Base-by-base conservation (phyloP, 2,797 vertebrate species). In the Sarcoramphus papa region DNA sequence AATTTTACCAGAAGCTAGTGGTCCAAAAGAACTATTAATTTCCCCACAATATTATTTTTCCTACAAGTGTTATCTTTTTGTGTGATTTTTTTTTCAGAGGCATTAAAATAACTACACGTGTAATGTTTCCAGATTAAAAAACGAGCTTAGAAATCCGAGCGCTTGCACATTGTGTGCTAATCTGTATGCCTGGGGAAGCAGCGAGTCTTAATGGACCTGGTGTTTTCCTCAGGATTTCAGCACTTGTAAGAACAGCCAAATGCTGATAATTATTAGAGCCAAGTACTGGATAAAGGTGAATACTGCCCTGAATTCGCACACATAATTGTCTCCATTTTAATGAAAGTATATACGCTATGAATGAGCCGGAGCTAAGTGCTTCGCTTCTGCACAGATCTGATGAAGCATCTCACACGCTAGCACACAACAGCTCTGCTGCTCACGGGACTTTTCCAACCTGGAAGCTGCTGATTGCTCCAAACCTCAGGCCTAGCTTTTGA, bases 231-330 rank as follows among this genome's bases (percentile, higher is more conserved):
- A 17, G 72, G 70, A 89, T 72, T 87, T 85, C 87, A 68, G 41
- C 43, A 64, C 75, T 91, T 69, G 7, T 47, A 85, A 70, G 63
- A 94, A 92, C 56, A 92, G 56, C 64, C 85, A 87, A 85, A 64
- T 50, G 48, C 48, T 80, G 77, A n/a, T 53, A 87, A 93, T 77
- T 67, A 63, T 54, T 8, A 37, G 31, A 88, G 30, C 14, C 72
- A 88, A 85, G 77, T 40, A 60, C 56, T 47, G 72, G n/a, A 60
- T 3, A 7, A 53, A 53, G 65, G 51, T 24, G 54, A 86, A 59
- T 9, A 27, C 43, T 73, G 63, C 73, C 47, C 56, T 73, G 54
- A 84, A 94, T 30, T 69, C 0, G 2, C 48, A 48, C 51, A 33
- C 9, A n/a, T 19, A 76, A 21, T 57, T 67, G n/a, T 47, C 47